phyloP scores from a whole-genome alignment of 2,888 invertebrate genomes.

The Tipula confusa region DNA sequence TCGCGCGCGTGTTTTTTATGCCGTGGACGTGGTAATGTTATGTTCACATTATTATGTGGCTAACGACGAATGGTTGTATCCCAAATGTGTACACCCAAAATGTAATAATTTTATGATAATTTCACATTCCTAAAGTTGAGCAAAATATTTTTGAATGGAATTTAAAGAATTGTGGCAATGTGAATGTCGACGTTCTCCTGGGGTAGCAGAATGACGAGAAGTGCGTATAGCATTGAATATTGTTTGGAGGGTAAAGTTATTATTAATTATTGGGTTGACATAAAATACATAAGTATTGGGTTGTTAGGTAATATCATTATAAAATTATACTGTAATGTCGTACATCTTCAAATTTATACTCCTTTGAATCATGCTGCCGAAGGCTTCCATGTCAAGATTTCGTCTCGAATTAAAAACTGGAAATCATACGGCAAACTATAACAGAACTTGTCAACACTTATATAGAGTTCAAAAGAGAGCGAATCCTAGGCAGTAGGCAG shows the following conservation, averaged over 20 bases:
- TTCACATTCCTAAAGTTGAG: background rate
- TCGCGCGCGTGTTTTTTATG: background rate
- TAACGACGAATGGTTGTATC: too few relatives aligned
- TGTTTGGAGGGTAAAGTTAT: background rate
- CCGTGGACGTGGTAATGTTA: too few relatives aligned
- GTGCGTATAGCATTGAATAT: background rate
- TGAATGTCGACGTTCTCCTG: background rate
- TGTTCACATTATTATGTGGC: background rate
- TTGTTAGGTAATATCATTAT: too few relatives aligned
- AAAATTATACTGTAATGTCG: too few relatives aligned
- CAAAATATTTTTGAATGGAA: background rate
- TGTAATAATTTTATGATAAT: background rate
- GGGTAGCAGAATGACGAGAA: background rate
- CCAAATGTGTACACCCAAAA: background rate
- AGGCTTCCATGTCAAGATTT: too few relatives aligned
- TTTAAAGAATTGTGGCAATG: constrained; percentile 15
- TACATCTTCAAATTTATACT: too few relatives aligned
- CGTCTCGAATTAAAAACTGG: too few relatives aligned
- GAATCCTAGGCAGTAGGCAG: too few relatives aligned
- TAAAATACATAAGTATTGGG: background rate
- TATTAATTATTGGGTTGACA: background rate
- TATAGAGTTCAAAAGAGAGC: too few relatives aligned
- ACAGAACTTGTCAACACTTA: too few relatives aligned
- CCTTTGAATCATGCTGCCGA: too few relatives aligned
- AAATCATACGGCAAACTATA: too few relatives aligned